phyloP scores from a whole-genome alignment of 2,797 vertebrate species.

The Loris lydekkerianus region DNA sequence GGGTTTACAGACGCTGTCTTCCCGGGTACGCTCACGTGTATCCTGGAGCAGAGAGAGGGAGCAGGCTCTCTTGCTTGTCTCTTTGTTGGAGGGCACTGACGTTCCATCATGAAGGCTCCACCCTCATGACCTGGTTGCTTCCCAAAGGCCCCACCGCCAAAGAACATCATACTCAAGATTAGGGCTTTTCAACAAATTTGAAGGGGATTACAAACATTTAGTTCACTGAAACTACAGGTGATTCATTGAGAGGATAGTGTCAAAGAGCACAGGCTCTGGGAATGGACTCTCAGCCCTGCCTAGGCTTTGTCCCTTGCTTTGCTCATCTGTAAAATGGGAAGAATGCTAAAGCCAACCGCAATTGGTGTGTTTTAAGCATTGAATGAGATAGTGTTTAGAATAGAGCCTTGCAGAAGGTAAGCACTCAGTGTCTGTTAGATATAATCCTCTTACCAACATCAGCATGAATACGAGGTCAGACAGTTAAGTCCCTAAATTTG shows the following conservation, averaged over 20 bases:
- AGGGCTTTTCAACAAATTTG: neutral
- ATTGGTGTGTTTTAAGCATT: constrained; percentile 30
- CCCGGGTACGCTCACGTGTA: neutral
- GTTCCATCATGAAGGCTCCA: neutral
- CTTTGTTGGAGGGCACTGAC: neutral
- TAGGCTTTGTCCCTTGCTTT: neutral
- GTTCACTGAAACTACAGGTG: neutral
- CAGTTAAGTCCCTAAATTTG: no score
- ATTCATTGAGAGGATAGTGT: neutral
- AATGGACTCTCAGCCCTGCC: neutral
- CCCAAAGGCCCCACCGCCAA: neutral
- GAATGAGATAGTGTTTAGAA: neutral
- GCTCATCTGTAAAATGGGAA: constrained; percentile 16
- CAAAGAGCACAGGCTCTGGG: neutral
- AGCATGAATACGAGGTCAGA: no score
- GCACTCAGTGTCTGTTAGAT: neutral
- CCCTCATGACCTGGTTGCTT: neutral
- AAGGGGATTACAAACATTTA: no score
- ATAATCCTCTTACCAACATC: neutral
- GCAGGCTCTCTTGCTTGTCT: neutral
- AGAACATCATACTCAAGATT: neutral
- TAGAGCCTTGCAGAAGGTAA: neutral
- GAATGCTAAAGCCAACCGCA: neutral
- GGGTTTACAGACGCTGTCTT: neutral
- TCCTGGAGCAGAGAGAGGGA: neutral